Conservation (phyloP, 2,113 vertebrate species). For the Aptenodytes patagonicus region DNA sequence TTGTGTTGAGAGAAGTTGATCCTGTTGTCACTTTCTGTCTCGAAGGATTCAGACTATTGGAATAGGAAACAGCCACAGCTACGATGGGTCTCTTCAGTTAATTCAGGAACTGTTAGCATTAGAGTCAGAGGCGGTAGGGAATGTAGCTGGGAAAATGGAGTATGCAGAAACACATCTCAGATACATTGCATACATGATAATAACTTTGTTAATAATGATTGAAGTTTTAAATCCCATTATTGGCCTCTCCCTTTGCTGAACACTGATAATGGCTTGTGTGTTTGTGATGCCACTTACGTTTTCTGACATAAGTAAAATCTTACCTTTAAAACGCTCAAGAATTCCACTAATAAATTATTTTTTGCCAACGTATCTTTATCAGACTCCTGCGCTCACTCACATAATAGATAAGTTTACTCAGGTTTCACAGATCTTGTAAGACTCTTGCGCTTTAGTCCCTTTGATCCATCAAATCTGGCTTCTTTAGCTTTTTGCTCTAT, state of each 20-base stretch:
- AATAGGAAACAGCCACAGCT: not conserved
- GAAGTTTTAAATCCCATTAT: not conserved
- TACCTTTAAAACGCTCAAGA: not conserved
- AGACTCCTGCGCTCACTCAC: not conserved
- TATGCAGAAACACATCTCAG: not conserved
- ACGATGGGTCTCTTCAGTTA: not conserved
- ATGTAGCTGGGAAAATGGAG: not conserved
- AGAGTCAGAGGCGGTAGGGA: not conserved
- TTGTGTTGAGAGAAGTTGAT: not conserved
- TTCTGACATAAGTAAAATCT: not conserved
- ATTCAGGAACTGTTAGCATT: not conserved
- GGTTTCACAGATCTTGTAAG: not conserved
- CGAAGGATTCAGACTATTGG: not conserved
- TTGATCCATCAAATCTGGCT: not conserved
- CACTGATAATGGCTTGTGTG: not conserved
- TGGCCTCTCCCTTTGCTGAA: not conserved
- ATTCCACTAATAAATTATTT: not conserved
- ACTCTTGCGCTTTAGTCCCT: not conserved
- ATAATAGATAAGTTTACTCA: not conserved
- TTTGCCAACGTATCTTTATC: not conserved
- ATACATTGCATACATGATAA: not conserved
- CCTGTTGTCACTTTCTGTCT: not conserved
- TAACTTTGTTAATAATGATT: not conserved
- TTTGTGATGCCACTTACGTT: not conserved
- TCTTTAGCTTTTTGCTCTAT: not conserved